phyloP scores from a whole-genome alignment of 1,140 invertebrate species.

The Phthorimaea operculella region DNA sequence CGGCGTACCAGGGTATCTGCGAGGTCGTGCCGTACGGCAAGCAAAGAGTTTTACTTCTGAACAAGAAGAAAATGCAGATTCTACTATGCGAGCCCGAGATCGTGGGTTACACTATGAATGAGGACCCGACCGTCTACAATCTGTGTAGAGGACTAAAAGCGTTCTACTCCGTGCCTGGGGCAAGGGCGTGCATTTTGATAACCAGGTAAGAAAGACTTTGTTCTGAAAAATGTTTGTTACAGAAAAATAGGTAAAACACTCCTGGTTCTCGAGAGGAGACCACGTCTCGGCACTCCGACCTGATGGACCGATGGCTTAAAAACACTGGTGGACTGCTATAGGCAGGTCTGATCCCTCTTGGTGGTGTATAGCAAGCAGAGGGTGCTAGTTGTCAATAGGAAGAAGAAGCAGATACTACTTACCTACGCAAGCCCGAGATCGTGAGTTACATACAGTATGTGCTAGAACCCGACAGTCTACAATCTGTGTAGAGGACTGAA shows the following conservation, averaged over 20 bases:
- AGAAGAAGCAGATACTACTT: conserved; percentile 51
- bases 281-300: no score
- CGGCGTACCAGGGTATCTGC: conserved; percentile 52
- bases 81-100: conserved; percentile 52
- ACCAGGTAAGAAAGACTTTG: conserved; percentile 43
- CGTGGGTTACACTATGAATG: conserved; percentile 57
- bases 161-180: conserved; percentile 50
- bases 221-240: not conserved
- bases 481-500: conserved; percentile 66
- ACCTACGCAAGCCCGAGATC: conserved; percentile 55
- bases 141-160: conserved; percentile 64
- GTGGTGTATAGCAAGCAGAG: conserved; percentile 57
- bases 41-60: conserved; percentile 51
- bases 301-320: no score
- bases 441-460: conserved; percentile 59
- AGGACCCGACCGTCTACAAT: conserved; percentile 66
- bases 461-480: conserved; percentile 62
- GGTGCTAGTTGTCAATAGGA: conserved; percentile 49
- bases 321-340: no score
- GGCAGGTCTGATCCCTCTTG: no score
- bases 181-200: conserved; percentile 56
- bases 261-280: no score
- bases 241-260: no score
- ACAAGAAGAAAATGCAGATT: conserved; percentile 55
- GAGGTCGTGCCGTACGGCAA: conserved; percentile 59